A percentile compares a stretch with the other conserved stretches of the same genome.
Conservation (phyloP, 2,888 invertebrate species). For the Disparrhopalites patrizii region DNA sequence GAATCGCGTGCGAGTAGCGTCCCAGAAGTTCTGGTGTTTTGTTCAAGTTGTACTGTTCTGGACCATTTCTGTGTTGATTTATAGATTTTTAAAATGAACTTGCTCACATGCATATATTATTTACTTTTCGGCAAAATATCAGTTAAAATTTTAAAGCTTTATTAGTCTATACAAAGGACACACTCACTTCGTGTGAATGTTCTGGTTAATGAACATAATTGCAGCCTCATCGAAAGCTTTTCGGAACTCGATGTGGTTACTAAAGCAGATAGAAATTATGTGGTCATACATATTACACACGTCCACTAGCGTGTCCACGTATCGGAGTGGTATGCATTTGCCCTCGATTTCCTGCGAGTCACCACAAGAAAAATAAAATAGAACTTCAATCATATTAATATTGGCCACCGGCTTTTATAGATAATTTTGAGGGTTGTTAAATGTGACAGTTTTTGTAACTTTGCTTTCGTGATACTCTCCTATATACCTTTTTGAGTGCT, state of each 20-base stretch:
- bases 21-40: conserved; percentile 12
- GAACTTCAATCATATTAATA: background rate
- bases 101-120: background rate
- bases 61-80: background rate
- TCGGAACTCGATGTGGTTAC: conserved; percentile 8
- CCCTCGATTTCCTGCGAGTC: conserved; percentile 16
- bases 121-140: too few relatives aligned
- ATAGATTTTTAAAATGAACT: too few relatives aligned
- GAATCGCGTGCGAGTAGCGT: conserved; percentile 1
- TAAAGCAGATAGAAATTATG: conserved; percentile 10
- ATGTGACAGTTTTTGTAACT: background rate
- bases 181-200: conserved; percentile 7
- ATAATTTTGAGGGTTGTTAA: too few relatives aligned
- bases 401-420: too few relatives aligned
- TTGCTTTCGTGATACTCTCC: background rate
- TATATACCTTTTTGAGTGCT: background rate
- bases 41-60: conserved; percentile 15
- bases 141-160: too few relatives aligned
- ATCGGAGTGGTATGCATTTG: background rate
- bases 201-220: conserved; percentile 10
- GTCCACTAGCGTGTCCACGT: conserved; percentile 1
- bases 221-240: conserved; percentile 17
- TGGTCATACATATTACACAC: conserved; percentile 2
- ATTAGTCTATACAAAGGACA: too few relatives aligned
- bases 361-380: background rate